Conservation (phyloP, 1,140 invertebrate species). For the Brachionus manjavacas region DNA sequence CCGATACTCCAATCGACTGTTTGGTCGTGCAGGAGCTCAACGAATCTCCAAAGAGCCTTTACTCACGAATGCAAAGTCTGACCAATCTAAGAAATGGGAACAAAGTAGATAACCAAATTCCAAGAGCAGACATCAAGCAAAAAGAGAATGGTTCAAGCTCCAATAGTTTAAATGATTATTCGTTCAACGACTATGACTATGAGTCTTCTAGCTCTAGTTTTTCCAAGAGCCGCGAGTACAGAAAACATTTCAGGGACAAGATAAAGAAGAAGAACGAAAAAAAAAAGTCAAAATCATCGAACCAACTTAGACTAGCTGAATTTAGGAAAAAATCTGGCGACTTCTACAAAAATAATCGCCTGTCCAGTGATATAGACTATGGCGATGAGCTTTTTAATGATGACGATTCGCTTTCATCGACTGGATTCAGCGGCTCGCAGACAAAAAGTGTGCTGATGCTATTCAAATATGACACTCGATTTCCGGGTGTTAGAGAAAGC, state of each 20-base stretch:
- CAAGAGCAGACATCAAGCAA: not conserved
- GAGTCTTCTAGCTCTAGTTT: not conserved
- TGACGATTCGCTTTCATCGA: not conserved
- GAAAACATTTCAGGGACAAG: not conserved
- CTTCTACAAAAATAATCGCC: not conserved
- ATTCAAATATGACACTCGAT: not conserved
- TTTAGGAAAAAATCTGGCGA: not conserved
- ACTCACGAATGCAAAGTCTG: not conserved
- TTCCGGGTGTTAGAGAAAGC: not conserved
- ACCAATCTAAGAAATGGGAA: not conserved
- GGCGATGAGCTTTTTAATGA: slow-evolving; percentile 14
- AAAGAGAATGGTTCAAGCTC: not conserved
- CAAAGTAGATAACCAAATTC: not conserved
- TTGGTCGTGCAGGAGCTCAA: slow-evolving; percentile 3
- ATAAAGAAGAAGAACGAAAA: not conserved
- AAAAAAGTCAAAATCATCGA: slow-evolving; percentile 15
- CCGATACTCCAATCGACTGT: not conserved
- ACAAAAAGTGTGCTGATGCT: not conserved
- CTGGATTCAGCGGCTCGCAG: not conserved
- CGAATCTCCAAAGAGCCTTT: slow-evolving; percentile 15
- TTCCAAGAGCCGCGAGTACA: not conserved
- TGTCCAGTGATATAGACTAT: slow-evolving; percentile 12
- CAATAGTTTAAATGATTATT: not conserved
- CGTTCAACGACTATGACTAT: not conserved
- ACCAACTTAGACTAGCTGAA: not conserved